phyloP scores from a whole-genome alignment of 2,888 invertebrate genomes.

The Trichogramma evanescens region DNA sequence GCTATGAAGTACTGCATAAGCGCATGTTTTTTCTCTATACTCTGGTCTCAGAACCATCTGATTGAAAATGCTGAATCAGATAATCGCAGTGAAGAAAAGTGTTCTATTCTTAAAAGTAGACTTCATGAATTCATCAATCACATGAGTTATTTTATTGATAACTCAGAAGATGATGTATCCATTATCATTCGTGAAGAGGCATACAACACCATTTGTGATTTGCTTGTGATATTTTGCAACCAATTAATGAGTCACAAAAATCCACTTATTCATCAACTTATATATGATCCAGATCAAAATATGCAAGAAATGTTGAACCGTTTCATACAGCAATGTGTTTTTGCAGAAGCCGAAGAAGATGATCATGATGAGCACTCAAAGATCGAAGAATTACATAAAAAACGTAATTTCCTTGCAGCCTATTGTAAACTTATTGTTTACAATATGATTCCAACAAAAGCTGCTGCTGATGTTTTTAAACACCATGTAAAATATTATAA shows the following conservation, averaged over 20 bases:
- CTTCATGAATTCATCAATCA: slow-evolving; percentile 71
- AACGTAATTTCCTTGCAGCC: slow-evolving; percentile 90
- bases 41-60: slow-evolving; percentile 82
- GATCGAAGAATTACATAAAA: slow-evolving; percentile 94
- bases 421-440: slow-evolving; percentile 97
- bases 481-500: slow-evolving; percentile 98
- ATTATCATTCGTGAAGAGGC: slow-evolving; percentile 52
- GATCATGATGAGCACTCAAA: slow-evolving; percentile 91
- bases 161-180: slow-evolving; percentile 64
- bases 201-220: slow-evolving; percentile 91
- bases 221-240: slow-evolving; percentile 87
- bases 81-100: slow-evolving; percentile 51
- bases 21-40: slow-evolving; percentile 76
- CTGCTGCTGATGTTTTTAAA: slow-evolving; percentile 91
- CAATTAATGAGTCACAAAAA: slow-evolving; percentile 57
- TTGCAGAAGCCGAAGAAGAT: slow-evolving; percentile 86
- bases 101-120: slow-evolving; percentile 61
- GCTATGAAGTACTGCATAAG: slow-evolving; percentile 75
- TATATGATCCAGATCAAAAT: slow-evolving; percentile 72
- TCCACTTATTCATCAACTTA: slow-evolving; percentile 56
- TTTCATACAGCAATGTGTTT: slow-evolving; percentile 90
- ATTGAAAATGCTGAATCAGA: slow-evolving; percentile 65
- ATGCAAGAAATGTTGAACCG: slow-evolving; percentile 78
- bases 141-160: slow-evolving; percentile 60
- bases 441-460: slow-evolving; percentile 87